A percentile compares a stretch with the other conserved stretches of the same genome.
phyloP scores from a whole-genome alignment of 2,113 vertebrate genomes.

The Toxotes jaculatrix region DNA sequence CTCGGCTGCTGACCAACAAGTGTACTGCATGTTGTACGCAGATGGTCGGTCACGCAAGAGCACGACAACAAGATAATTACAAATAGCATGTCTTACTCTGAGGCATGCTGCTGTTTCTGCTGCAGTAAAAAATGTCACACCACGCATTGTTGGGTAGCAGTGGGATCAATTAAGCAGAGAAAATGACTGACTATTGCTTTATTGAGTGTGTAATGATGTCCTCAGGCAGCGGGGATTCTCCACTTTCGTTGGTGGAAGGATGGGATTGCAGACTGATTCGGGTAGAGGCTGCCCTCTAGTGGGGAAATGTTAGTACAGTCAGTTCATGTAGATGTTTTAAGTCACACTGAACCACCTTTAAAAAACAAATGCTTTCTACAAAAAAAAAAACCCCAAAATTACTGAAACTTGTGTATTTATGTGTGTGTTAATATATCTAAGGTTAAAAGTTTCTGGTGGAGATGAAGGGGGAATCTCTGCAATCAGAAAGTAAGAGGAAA shows the following conservation, averaged over 20 bases:
- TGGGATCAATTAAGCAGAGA: conserved; percentile 81
- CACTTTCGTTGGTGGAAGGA: conserved; percentile 21
- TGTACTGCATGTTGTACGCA: conserved; percentile 60
- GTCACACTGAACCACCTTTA: not conserved
- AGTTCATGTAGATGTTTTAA: not conserved
- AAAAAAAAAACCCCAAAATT: not conserved
- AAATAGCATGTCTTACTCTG: conserved; percentile 48
- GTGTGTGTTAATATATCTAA: no score
- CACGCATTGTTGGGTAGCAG: conserved; percentile 65
- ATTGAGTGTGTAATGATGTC: conserved; percentile 81
- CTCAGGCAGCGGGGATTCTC: conserved; percentile 56
- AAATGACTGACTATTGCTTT: conserved; percentile 82
- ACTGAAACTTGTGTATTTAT: no score
- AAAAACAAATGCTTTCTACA: not conserved
- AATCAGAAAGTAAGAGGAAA: no score
- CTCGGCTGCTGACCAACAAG: conserved; percentile 67
- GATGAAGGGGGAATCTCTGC: no score
- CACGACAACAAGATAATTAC: conserved; percentile 64
- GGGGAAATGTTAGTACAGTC: not conserved
- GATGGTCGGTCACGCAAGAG: conserved; percentile 60
- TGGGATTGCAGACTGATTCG: not conserved
- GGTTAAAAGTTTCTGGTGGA: no score
- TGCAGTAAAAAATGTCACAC: conserved; percentile 59
- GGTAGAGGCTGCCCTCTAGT: conserved; percentile 71
- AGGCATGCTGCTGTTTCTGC: conserved; percentile 59